Evolutionary conservation across 1,140 invertebrate species (phyloP), one percentile per base, ranked within the genome.

Genomic region (Aphidius gifuensis): DNA sequence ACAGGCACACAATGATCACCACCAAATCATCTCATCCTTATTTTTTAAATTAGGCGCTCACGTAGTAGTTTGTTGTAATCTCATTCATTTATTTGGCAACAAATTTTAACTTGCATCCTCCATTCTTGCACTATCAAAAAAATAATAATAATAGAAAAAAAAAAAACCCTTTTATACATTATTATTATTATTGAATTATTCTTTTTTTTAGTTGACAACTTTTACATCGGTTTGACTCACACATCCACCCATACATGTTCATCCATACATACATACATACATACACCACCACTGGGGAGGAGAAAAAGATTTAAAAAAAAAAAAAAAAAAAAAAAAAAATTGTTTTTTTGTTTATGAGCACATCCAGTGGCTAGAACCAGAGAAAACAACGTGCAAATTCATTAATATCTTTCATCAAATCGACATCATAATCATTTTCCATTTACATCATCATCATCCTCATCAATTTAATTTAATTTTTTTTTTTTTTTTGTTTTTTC

Each of bases 81-180:
- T 61, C 53, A 62, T 60, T 63, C 58, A 63, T 62, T 56, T 60
- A 61, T 63, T 74, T 66, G 69, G 72, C 70, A 74, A 73, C 71
- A 73, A 23, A 23, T 23, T 55, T 74, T 68, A 65, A 73, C 69
- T 73, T 73, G 68, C 68, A 72, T 56, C 71, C 67, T 45, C 50
- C 68, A 62, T 69, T 72, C 71, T 71, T 71, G 67, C 68, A 58
- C 70, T 60, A 67, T 69, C 67, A 61, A 60, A 59, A 56, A 63
- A 58, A 56, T 56, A 62, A 71, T 69, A 59, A 66, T 58, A 68
- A 55, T 43, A 48, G 39, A 49, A 63, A 56, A 39, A 46, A 48
- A 44, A 39, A 53, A 51, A 57, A 47, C 48, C 61, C 45, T n/a
- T 48, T n/a, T 50, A 47, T 16, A 32, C 23, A 62, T 57, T 45